phyloP scores from a whole-genome alignment of 1,140 invertebrate genomes.

The Protaetia brevitarsis region DNA sequence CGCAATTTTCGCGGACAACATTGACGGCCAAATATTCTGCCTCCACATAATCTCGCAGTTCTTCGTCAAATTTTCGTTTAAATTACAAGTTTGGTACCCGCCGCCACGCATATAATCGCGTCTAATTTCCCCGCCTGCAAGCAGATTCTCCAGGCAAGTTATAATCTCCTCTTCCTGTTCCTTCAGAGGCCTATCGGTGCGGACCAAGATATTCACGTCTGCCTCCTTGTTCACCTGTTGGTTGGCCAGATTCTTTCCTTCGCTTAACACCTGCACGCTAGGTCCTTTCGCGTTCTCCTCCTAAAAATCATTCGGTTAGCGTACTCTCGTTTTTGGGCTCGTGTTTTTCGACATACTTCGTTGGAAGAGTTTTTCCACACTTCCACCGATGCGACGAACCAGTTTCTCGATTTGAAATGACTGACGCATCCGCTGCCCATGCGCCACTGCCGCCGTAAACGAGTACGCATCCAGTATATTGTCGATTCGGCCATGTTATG shows the following conservation, averaged over 20 bases:
- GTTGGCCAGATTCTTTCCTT: neutral
- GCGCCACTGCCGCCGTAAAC: conserved; percentile 92
- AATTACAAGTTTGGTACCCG: conserved; percentile 91
- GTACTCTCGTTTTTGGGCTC: neutral
- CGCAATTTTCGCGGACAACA: conserved; percentile 16
- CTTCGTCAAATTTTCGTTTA: conserved; percentile 45
- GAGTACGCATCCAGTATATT: conserved; percentile 64
- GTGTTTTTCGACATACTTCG: neutral
- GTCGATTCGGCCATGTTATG: conserved; percentile 19
- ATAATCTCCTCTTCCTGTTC: conserved; percentile 69
- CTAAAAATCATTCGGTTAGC: neutral
- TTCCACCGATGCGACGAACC: conserved; percentile 92
- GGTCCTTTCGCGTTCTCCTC: neutral
- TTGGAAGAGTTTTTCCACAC: conserved; percentile 47
- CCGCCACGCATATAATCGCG: conserved; percentile 95
- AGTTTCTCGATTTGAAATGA: conserved; percentile 84
- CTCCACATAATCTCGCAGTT: conserved; percentile 23
- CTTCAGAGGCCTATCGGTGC: conserved; percentile 67
- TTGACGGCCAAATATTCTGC: conserved; percentile 18
- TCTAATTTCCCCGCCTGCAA: conserved; percentile 80
- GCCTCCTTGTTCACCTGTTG: conserved; percentile 76
- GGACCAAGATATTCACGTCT: conserved; percentile 82
- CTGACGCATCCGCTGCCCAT: conserved; percentile 74
- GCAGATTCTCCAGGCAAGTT: conserved; percentile 55
- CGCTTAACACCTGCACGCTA: neutral